A percentile compares a stretch with the other conserved stretches of the same genome.
Conservation (phyloP, 2,888 invertebrate genomes). For the Andrena flavipes region DNA sequence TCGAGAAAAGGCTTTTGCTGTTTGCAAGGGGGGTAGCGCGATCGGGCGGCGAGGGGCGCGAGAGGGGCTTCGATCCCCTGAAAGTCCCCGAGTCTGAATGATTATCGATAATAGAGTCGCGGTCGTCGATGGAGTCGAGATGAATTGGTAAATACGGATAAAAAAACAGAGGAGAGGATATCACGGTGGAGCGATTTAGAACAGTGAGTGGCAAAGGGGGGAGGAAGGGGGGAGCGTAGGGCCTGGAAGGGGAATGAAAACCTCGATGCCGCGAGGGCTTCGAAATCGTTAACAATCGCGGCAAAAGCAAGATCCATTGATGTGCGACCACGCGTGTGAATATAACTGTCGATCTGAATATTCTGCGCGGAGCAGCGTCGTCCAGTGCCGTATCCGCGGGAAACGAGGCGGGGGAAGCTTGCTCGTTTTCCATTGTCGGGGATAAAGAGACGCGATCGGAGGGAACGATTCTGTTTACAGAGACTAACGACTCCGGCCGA, state of each 20-base stretch:
- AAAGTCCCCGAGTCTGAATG: conserved; percentile 34
- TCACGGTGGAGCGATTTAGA: conserved; percentile 80
- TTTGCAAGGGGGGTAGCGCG: not conserved
- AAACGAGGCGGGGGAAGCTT: conserved; percentile 24
- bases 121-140: conserved; percentile 51
- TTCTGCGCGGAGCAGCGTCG: conserved; percentile 45
- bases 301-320: conserved; percentile 79
- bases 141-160: conserved; percentile 77
- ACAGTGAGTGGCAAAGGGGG: conserved; percentile 61
- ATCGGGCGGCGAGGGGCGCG: too few species aligned
- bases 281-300: conserved; percentile 81
- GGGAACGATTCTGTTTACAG: conserved; percentile 45
- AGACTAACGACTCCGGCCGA: conserved; percentile 39
- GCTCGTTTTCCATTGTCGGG: conserved; percentile 42
- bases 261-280: conserved; percentile 66
- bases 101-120: conserved; percentile 52
- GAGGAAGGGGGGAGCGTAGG: conserved; percentile 18
- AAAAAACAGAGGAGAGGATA: conserved; percentile 67
- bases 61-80: not conserved
- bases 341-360: conserved; percentile 78
- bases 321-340: conserved; percentile 80
- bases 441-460: conserved; percentile 42
- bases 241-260: conserved; percentile 58
- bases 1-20: not conserved
- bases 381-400: conserved; percentile 44